These are phyloP conservation scores for Abscondita cerata DNA, from an alignment of 2,888 invertebrate species.

Conservation along the genomic window DNA sequence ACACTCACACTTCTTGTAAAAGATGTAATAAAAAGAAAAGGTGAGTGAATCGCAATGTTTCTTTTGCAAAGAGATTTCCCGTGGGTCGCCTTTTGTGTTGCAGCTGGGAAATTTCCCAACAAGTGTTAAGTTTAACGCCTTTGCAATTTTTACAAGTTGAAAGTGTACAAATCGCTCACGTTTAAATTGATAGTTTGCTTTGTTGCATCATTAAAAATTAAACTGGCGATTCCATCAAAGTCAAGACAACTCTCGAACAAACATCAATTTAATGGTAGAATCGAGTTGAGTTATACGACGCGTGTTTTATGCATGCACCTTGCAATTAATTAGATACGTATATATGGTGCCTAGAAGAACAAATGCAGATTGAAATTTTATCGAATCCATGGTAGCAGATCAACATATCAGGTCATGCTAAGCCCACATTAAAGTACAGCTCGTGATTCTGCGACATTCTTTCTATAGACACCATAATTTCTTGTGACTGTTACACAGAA, in stretches of 20 bases:
- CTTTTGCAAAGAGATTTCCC: constrained; percentile 11
- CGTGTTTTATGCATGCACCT: constrained; percentile 10
- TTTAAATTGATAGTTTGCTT: background rate
- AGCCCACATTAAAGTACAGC: constrained; percentile 13
- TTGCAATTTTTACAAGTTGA: constrained; percentile 9
- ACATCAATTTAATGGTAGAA: constrained; percentile 9
- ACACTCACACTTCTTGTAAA: constrained; percentile 8
- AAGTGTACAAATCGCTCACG: background rate
- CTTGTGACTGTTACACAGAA: constrained; percentile 23
- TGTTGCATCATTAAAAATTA: background rate
- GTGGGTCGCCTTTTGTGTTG: constrained; percentile 11
- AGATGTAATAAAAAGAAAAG: constrained; percentile 7
- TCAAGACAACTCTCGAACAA: background rate
- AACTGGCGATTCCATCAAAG: background rate
- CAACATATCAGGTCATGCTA: constrained; percentile 21
- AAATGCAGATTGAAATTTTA: constrained; percentile 17
- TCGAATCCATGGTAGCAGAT: constrained; percentile 20
- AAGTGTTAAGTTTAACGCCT: constrained; percentile 10
- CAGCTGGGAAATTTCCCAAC: constrained; percentile 16
- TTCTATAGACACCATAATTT: constrained; percentile 21
- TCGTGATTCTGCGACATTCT: constrained; percentile 17
- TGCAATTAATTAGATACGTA: constrained; percentile 11
- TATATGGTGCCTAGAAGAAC: constrained; percentile 12
- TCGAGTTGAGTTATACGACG: background rate
- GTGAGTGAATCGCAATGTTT: constrained; percentile 12